Conservation (phyloP, 1,140 invertebrate species). For the Cylas formicarius region DNA sequence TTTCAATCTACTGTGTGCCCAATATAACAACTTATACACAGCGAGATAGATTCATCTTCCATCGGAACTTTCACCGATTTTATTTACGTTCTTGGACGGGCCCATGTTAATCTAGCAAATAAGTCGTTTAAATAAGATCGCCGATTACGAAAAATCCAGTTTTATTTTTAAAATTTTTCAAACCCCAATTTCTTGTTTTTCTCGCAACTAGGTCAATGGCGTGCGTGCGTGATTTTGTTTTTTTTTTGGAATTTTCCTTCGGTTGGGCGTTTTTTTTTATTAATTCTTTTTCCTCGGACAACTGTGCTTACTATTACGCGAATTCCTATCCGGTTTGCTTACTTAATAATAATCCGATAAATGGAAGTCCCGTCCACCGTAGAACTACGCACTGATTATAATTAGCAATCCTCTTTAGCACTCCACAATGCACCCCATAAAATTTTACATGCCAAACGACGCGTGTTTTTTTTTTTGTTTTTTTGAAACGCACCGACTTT, state of each 20-base stretch:
- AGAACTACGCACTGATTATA: constrained; percentile 11
- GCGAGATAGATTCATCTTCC: constrained; percentile 24
- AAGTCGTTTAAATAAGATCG: constrained; percentile 2
- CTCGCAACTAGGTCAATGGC: background rate
- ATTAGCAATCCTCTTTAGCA: constrained; percentile 18
- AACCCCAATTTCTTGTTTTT: background rate
- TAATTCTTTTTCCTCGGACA: too few species aligned
- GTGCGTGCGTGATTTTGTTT: too few species aligned
- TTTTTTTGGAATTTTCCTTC: too few species aligned
- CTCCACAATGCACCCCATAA: constrained; percentile 19
- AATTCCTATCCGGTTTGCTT: too few species aligned
- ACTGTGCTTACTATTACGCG: too few species aligned
- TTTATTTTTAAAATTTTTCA: constrained; percentile 2
- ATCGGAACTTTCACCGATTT: too few species aligned
- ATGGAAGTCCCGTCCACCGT: constrained; percentile 14
- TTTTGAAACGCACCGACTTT: constrained; percentile 22
- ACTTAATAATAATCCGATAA: constrained; percentile 16
- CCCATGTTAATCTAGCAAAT: constrained; percentile 13
- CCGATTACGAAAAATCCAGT: background rate
- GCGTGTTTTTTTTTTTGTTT: constrained; percentile 13
- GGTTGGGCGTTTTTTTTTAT: too few species aligned
- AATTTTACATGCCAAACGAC: constrained; percentile 13
- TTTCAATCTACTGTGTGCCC: constrained; percentile 41
- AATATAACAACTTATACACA: constrained; percentile 37
- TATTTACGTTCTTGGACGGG: too few species aligned